These are phyloP conservation scores for Dynastes grantii DNA, from an alignment of 2,888 invertebrate genomes.

Conservation along the genomic window DNA sequence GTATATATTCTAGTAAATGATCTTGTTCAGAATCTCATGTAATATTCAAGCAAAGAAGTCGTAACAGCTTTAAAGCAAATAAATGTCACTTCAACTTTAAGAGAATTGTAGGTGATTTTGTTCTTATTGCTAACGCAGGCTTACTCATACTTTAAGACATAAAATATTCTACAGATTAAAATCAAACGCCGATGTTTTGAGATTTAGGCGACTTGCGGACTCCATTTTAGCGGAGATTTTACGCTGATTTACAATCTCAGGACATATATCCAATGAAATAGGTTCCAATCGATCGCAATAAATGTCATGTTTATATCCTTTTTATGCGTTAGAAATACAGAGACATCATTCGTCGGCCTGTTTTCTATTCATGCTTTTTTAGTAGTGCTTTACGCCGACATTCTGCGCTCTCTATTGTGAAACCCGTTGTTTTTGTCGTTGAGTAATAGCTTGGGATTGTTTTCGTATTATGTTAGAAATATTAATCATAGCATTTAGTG, in stretches of 20 bases:
- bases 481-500: too few species aligned
- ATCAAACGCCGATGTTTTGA: neutral
- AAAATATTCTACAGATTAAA: constrained; percentile 20
- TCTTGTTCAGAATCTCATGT: too few species aligned
- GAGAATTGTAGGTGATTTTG: too few species aligned
- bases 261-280: constrained; percentile 21
- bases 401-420: constrained; percentile 4
- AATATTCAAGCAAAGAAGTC: too few species aligned
- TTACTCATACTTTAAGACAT: neutral
- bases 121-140: neutral
- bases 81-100: too few species aligned
- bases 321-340: constrained; percentile 32
- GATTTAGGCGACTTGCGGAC: constrained; percentile 21
- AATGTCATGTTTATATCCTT: constrained; percentile 44
- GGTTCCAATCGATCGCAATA: constrained; percentile 32
- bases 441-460: constrained; percentile 1
- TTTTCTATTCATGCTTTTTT: constrained; percentile 33
- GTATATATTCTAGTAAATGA: too few species aligned
- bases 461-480: neutral
- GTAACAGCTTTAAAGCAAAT: too few species aligned
- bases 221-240: constrained; percentile 7
- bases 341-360: constrained; percentile 14
- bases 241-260: constrained; percentile 24
- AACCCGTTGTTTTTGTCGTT: constrained; percentile 4
- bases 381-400: neutral